Evolutionary conservation across 2,888 invertebrate genomes (phyloP), one percentile per base, ranked within the genome.

Genomic region (Kryphioiulus occultus): DNA sequence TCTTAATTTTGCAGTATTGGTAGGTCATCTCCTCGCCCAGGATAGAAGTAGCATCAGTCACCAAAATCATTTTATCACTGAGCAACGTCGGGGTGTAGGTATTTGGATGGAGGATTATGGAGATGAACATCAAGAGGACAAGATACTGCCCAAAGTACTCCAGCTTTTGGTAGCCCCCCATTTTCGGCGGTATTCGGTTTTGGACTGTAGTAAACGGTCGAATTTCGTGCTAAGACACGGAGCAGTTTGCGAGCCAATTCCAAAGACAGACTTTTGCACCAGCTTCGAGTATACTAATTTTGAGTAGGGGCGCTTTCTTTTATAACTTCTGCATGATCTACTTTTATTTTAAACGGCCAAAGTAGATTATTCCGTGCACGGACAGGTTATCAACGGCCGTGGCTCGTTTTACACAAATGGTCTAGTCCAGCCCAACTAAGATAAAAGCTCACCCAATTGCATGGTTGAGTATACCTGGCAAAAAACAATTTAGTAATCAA

Each of bases 1-100:
- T 84, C 42, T 84, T 84, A 10, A 84, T 19, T 15, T 35, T 84
- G 84, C 39, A 84, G n/a, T 84, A 84, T 10, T 84, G 39, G 42
- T 84, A 84, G 9, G 84, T 15, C n/a, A 84, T 39, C 32, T 84
- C 39, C n/a, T 42, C 39, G 35, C 84, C 84, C 1, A 84, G n/a
- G 42, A 42, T 35, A 3, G 84, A 84, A 9, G 84, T n/a, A 17
- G 84, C 84, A 3, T 84, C 84, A 3, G 39, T 84, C 19, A 84
- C n/a, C 39, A 84, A 22, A 32, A 84, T 15, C 35, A 35, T 19
- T 35, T 35, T 84, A 22, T 84, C 17, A n/a, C 35, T 35, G 39
- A 84, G 42, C 9, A 35, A 35, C 9, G 5, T 35, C 19, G 32
- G 7, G 22, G 35, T 84, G 32, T 84, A 84, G 15, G 84, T 39